These are phyloP conservation scores for Clitarchus hookeri DNA, from an alignment of 2,888 invertebrate species.

Conservation along the genomic window DNA sequence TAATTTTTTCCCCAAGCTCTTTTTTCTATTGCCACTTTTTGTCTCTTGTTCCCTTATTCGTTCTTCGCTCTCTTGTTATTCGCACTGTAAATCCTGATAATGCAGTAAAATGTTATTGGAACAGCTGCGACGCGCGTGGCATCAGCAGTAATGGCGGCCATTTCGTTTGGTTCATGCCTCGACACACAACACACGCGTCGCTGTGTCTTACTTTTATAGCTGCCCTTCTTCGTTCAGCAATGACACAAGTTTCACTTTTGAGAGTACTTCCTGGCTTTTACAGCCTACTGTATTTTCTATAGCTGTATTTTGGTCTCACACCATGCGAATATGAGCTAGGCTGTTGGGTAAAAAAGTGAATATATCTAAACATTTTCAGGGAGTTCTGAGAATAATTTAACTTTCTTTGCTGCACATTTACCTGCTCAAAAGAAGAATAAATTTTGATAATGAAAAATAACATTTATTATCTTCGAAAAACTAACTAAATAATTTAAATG, in stretches of 20 bases:
- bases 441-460: too few species aligned
- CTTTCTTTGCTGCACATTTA: too few species aligned
- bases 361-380: too few species aligned
- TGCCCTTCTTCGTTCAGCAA: background rate
- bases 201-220: background rate
- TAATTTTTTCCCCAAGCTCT: background rate
- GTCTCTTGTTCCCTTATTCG: background rate
- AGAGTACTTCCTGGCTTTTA: background rate
- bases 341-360: too few species aligned
- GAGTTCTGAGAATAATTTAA: too few species aligned
- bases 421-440: too few species aligned
- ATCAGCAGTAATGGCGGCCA: background rate
- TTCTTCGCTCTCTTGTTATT: background rate
- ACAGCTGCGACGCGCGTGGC: background rate
- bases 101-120: background rate
- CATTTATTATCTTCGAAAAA: too few species aligned
- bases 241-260: background rate
- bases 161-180: background rate
- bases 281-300: too few species aligned
- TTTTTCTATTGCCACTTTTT: background rate
- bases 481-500: too few species aligned
- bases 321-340: too few species aligned
- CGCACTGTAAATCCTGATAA: background rate
- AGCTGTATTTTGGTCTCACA: too few species aligned
- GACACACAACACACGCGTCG: background rate